Evolutionary conservation across 2,797 vertebrate species (phyloP), one percentile per base, ranked within the genome.

Genomic region (Cynopterus sphinx): DNA sequence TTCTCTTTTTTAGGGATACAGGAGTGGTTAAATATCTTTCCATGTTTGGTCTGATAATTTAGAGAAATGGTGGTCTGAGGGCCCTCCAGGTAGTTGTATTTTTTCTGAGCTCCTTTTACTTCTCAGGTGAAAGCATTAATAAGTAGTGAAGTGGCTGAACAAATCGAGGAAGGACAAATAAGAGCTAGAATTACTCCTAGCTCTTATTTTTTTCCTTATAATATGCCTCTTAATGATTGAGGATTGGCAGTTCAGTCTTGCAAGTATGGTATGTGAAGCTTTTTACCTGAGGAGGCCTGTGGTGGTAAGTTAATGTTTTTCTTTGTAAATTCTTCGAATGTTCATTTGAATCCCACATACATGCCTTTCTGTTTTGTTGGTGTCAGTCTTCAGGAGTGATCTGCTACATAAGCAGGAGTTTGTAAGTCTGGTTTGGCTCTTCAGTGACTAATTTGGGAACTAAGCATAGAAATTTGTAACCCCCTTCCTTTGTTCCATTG

Each of bases 21-120:
- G n/a, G 28, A 86, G 21, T 87, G 22, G 28, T 86, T 89, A 75
- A 89, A 67, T 82, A 46, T 88, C 78, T 95, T 86, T 63, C 17
- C 36, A 26, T n/a, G 77, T 88, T 36, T 67, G 49, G 31, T 82
- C 57, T 92, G 81, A 84, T 90, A 93, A 59, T 81, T 95, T 95
- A 78, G 75, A 39, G 74, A 95, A 86, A 65, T 92, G 71, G 68
- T 31, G 6, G 36, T 77, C 57, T 41, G 55, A 92, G 59, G 71
- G 17, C 68, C 39, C 22, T 53, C 31, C 7, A 91, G 79, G 49
- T 39, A 89, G 6, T 67, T 91, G 51, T 68, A 49, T 46, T 91
- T 92, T 96, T 94, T 33, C 31, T 90, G 36, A 87, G 68, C 70
- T 94, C 41, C 31, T 93, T 91, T 95, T 87, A 79, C 51, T 87